A percentile compares a stretch with the other conserved stretches of the same genome.
Conservation (phyloP, 2,888 invertebrate genomes). For the Ecdyonurus torrentis region DNA sequence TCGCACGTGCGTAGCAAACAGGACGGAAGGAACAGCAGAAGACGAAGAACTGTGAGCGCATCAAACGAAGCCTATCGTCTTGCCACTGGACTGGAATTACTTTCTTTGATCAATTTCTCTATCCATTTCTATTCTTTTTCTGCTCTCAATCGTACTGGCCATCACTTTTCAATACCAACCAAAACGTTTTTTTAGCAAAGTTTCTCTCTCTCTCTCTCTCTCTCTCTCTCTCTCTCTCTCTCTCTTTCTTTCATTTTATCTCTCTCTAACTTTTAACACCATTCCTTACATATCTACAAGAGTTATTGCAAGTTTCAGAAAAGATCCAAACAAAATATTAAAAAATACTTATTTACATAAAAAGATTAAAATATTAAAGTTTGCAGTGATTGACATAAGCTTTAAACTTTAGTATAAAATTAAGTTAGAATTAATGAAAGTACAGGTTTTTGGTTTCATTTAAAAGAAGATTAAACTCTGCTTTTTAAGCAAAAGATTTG, state of each 20-base stretch:
- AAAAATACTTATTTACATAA: no score
- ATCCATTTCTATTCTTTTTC: background rate
- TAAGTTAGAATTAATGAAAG: no score
- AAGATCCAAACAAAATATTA: no score
- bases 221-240: background rate
- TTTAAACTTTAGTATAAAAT: no score
- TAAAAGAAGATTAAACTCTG: no score
- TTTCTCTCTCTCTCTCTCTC: background rate
- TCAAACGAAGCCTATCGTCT: background rate
- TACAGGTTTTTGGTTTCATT: no score
- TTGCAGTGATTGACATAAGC: no score
- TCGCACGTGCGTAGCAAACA: background rate
- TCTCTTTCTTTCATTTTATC: background rate
- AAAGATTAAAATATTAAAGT: no score
- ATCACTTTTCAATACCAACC: background rate
- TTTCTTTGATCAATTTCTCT: background rate
- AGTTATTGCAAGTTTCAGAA: no score
- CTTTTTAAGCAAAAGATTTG: no score
- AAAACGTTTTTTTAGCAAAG: background rate
- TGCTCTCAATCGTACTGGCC: background rate
- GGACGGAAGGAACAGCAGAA: background rate
- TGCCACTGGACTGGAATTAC: background rate
- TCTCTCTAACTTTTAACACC: background rate
- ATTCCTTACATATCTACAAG: background rate
- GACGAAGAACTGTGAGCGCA: background rate